Evolutionary conservation across 2,888 invertebrate genomes (phyloP).

Genomic region (Hydropsyche betteni): DNA sequence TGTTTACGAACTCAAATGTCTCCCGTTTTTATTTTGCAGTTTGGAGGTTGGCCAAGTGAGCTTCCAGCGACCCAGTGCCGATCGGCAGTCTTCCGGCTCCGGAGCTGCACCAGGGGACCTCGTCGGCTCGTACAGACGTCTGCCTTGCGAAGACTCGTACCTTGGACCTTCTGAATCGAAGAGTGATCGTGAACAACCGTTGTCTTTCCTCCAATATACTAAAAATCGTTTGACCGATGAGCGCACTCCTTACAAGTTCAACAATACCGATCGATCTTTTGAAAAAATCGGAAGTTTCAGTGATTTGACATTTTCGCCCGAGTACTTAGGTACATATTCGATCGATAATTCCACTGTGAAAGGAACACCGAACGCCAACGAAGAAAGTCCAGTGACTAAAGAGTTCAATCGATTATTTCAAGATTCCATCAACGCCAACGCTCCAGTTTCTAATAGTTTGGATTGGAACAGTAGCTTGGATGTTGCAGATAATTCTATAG

Average conservation of each 20-base stretch:
- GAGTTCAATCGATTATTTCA: conserved; percentile 47
- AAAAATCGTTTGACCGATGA: neutral
- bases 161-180: conserved; percentile 13
- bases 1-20: conserved; percentile 47
- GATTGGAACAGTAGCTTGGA: conserved; percentile 1
- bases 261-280: too few relatives aligned
- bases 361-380: neutral
- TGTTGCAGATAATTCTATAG: neutral
- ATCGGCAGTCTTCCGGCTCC: neutral
- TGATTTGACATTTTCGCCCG: conserved; percentile 27
- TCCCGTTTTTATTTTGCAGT: conserved; percentile 63
- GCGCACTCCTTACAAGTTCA: neutral
- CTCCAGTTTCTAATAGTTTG: neutral
- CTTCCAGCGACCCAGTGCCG: conserved; percentile 64
- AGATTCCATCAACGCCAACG: conserved; percentile 4
- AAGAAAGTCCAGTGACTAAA: conserved; percentile 43
- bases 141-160: conserved; percentile 29
- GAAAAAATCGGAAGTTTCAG: conserved; percentile 16
- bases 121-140: conserved; percentile 4
- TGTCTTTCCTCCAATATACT: neutral
- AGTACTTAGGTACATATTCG: neutral
- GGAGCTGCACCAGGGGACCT: neutral
- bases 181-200: conserved; percentile 14
- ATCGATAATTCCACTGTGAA: neutral
- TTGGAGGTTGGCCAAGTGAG: conserved; percentile 69